Conservation (phyloP, 2,113 vertebrate species). For the Notothenia rossii region DNA sequence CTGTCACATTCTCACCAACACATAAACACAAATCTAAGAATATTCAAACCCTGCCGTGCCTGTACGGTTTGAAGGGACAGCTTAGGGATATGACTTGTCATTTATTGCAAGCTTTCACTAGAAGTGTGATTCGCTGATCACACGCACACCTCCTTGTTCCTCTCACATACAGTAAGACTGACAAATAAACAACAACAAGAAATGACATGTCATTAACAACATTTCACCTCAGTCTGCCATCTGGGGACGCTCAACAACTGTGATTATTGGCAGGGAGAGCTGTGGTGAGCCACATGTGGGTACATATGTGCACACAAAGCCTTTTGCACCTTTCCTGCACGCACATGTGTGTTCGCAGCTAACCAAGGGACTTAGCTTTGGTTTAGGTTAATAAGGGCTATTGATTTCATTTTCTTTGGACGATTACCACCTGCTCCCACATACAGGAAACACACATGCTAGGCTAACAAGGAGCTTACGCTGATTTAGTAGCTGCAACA, state of each 20-base stretch:
- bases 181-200: constrained; percentile 46
- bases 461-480: constrained; percentile 19
- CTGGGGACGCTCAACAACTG: constrained; percentile 29
- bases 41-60: neutral
- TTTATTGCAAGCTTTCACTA: constrained; percentile 32
- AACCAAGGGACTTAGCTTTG: constrained; percentile 2
- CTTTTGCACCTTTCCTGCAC: neutral
- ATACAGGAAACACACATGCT: neutral
- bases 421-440: constrained; percentile 47
- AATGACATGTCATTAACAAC: constrained; percentile 48
- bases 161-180: constrained; percentile 7
- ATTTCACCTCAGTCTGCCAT: constrained; percentile 49
- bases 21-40: constrained; percentile 38
- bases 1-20: constrained; percentile 30
- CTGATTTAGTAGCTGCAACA: constrained; percentile 42
- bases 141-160: constrained; percentile 1
- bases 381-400: neutral
- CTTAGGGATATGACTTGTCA: constrained; percentile 45
- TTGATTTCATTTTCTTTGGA: constrained; percentile 16
- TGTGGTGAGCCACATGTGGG: neutral
- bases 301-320: neutral
- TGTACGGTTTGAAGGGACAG: constrained; percentile 8
- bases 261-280: constrained; percentile 32
- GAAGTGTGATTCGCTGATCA: constrained; percentile 40
- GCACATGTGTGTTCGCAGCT: neutral